Evolutionary conservation across 2,888 invertebrate species (phyloP).

Genomic region (Leptopterna dolabrata): DNA sequence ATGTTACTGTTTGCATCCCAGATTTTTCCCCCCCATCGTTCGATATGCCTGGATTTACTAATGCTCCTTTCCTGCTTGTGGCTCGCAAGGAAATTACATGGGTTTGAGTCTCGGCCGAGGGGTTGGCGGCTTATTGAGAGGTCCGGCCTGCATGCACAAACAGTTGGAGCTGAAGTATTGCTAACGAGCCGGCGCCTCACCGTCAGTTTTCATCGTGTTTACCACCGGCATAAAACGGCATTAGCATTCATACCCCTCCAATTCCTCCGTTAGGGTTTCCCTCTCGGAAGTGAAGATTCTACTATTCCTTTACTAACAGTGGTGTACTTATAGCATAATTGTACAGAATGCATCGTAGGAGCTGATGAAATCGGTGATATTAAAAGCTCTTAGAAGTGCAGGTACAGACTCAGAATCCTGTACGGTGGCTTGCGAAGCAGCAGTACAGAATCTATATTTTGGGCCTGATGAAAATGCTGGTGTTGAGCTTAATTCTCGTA

Average conservation of each 20-base stretch:
- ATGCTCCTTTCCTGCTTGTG: not conserved
- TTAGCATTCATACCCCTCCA: slow-evolving; percentile 41
- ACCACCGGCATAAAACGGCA: slow-evolving; percentile 35
- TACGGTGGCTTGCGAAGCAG: too few species aligned
- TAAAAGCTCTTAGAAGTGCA: too few species aligned
- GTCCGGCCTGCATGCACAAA: slow-evolving; percentile 48
- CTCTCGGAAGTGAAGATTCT: not conserved
- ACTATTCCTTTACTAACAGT: too few species aligned
- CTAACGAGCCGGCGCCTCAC: slow-evolving; percentile 31
- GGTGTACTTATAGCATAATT: too few species aligned
- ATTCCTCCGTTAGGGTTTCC: not conserved
- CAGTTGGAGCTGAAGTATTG: slow-evolving; percentile 35
- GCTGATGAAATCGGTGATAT: too few species aligned
- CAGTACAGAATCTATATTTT: too few species aligned
- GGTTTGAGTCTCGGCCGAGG: not conserved
- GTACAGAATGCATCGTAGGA: too few species aligned
- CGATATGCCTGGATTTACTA: not conserved
- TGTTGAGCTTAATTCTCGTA: too few species aligned
- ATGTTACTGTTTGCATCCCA: not conserved
- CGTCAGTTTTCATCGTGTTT: slow-evolving; percentile 25
- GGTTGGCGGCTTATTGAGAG: slow-evolving; percentile 37
- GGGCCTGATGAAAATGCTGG: too few species aligned
- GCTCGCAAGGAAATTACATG: slow-evolving; percentile 9
- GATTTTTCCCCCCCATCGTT: not conserved
- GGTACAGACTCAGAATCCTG: too few species aligned